Base-by-base conservation (phyloP, 2,113 vertebrate genomes). In the Chelonoidis abingdonii region DNA sequence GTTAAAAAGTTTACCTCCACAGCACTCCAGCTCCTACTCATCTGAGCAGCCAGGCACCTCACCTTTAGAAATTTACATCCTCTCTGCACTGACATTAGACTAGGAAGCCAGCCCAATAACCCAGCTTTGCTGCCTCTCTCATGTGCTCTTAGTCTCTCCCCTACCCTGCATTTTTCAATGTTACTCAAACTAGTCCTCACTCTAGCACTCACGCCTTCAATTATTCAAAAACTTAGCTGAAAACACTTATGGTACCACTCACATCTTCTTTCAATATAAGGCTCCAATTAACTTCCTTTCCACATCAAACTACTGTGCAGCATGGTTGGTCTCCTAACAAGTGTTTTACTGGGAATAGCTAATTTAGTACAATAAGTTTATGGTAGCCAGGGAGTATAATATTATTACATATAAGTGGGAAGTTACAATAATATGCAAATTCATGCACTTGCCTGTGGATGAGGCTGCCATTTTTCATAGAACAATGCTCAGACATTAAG, bases 251-350 rank as follows among this genome's bases (percentile, higher is more conserved):
- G 12, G 8, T 89, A 49, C 24, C 57, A 56, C 84, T 35, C 27
- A 56, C 10, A 38, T 94, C 35, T 0, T 1, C 56, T 56, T 62
- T 95, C 7, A 1, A 4, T 14, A 56, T 27, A 6, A 12, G 21
- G 87, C 24, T 82, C 86, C 80, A 69, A 16, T 79, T 81, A 62
- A 90, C 62, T 49, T 85, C 17, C 57, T 25, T 94, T 95, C 31
- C 76, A 82, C 56, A 38, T 88, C 75, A 78, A 78, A 8, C 41
- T 29, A 78, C 38, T 35, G 35, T n/a, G n/a, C 57, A 89, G 24
- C 31, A 69, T 47, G 65, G 6, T 29, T 83, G 56, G 14, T 85
- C 84, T 91, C 79, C 57, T 90, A 82, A 83, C 22, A 57, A 13
- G 56, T 44, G 24, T 47, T 31, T 84, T 75, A 27, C 29, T 2